phyloP scores from a whole-genome alignment of 2,113 vertebrate genomes.

The Semicossyphus pulcher region DNA sequence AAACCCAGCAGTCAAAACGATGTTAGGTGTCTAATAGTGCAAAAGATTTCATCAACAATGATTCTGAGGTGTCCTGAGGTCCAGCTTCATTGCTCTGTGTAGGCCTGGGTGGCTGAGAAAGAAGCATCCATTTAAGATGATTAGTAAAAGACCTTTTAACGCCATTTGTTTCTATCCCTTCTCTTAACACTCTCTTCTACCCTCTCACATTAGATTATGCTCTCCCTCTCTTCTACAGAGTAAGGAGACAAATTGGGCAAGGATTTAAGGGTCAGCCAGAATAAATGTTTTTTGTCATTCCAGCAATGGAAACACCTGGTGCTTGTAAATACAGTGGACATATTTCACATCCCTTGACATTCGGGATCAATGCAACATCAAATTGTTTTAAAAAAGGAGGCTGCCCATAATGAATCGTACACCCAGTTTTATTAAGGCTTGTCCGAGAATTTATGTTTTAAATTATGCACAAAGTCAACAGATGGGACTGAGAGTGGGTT shows the following conservation, averaged over 20 bases:
- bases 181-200: conserved; percentile 23
- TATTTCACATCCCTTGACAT: conserved; percentile 73
- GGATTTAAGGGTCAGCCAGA: conserved; percentile 73
- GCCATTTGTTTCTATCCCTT: conserved; percentile 35
- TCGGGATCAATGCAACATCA: conserved; percentile 77
- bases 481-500: conserved; percentile 62
- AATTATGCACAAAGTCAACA: conserved; percentile 43
- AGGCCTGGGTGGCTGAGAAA: conserved; percentile 11
- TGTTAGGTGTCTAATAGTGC: conserved; percentile 18
- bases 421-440: conserved; percentile 76
- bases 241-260: conserved; percentile 66
- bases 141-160: conserved; percentile 30
- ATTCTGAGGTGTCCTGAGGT: neutral
- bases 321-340: conserved; percentile 71
- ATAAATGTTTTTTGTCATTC: conserved; percentile 79
- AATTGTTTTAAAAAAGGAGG: conserved; percentile 78
- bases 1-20: conserved; percentile 40
- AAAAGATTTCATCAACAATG: conserved; percentile 22
- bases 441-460: conserved; percentile 69
- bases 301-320: conserved; percentile 84
- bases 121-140: conserved; percentile 29
- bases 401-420: conserved; percentile 75
- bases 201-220: conserved; percentile 20
- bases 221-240: conserved; percentile 30
- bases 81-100: conserved; percentile 1